Base-by-base conservation (phyloP, 2,797 vertebrate genomes). In the Enteromius mattozi region DNA sequence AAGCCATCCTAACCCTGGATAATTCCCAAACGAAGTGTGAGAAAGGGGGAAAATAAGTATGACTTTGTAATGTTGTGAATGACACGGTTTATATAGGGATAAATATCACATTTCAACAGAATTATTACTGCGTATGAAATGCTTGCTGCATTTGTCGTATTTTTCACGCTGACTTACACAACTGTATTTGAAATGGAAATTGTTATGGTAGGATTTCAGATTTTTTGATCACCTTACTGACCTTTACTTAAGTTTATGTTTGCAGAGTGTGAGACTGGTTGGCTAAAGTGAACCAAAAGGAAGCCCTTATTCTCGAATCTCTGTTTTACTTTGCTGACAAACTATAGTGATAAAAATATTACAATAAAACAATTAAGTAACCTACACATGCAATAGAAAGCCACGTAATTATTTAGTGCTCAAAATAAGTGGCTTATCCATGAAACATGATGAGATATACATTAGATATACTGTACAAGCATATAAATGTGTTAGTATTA, bases 21-120 rank as follows among this genome's bases (percentile, higher is more conserved):
- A 92, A 93, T 92, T 91, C 91, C 91, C 92, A 94, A 95, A 95
- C 92, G 88, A 95, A 93, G 95, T 94, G 94, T 95, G 94, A 95
- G 94, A 95, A 95, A 95, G 92, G 89, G 91, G 89, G 89, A 87
- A 94, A 94, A 92, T 94, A 94, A 93, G 92, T 92, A 93, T 89
- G 91, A 93, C 92, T 93, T 92, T 91, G 92, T 95, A 94, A 95
- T 92, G 93, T 92, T 92, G 93, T 94, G 91, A 94, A 93, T 87
- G 90, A 92, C 92, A 92, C 79, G 92, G 93, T 95, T 95, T 95
- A 94, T 94, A 92, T 92, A 92, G 84, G 93, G 94, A 95, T 94
- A 92, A 94, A 93, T 93, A 92, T 95, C 91, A 69, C 19, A 88
- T 96, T 95, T 94, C 94, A 87, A 87, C 92, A 88, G 93, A 94